These are phyloP conservation scores for Ceyx margarethae DNA, from an alignment of 2,113 vertebrate genomes.

Conservation along the genomic window DNA sequence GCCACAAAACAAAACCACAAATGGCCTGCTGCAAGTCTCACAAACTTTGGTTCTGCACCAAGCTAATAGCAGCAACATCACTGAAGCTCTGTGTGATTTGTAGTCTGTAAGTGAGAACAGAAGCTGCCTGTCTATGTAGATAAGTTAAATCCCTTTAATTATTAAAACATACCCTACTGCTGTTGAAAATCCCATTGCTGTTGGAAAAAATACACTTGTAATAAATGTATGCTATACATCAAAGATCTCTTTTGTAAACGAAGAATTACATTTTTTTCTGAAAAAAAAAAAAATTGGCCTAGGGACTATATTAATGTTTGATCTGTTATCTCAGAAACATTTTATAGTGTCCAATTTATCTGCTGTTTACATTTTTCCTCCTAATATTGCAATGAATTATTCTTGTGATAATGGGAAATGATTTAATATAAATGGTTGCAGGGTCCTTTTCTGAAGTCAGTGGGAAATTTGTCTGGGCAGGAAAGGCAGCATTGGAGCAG, in stretches of 20 bases:
- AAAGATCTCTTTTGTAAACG: slow-evolving; percentile 39
- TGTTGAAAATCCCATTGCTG: slow-evolving; percentile 26
- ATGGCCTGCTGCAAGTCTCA: background rate
- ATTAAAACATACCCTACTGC: slow-evolving; percentile 57
- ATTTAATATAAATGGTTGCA: slow-evolving; percentile 40
- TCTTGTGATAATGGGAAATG: slow-evolving; percentile 9
- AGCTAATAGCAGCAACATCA: background rate
- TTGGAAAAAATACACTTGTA: slow-evolving; percentile 31
- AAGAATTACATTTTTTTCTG: background rate
- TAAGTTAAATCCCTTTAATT: slow-evolving; percentile 58
- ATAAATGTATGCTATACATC: slow-evolving; percentile 45
- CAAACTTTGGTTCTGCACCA: background rate
- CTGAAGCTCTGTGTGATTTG: slow-evolving; percentile 31
- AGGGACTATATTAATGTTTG: slow-evolving; percentile 24
- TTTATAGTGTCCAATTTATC: slow-evolving; percentile 47
- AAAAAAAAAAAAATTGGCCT: background rate
- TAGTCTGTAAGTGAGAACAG: slow-evolving; percentile 60
- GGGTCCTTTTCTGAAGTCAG: background rate
- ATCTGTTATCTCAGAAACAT: slow-evolving; percentile 40
- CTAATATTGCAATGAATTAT: slow-evolving; percentile 40
- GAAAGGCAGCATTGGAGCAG: background rate
- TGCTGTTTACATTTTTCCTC: slow-evolving; percentile 35
- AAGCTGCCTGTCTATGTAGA: background rate
- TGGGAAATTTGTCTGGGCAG: background rate
- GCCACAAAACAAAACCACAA: slow-evolving; percentile 33